These are phyloP conservation scores for Plutomurus gul DNA, from an alignment of 1,140 invertebrate species.

Conservation along the genomic window DNA sequence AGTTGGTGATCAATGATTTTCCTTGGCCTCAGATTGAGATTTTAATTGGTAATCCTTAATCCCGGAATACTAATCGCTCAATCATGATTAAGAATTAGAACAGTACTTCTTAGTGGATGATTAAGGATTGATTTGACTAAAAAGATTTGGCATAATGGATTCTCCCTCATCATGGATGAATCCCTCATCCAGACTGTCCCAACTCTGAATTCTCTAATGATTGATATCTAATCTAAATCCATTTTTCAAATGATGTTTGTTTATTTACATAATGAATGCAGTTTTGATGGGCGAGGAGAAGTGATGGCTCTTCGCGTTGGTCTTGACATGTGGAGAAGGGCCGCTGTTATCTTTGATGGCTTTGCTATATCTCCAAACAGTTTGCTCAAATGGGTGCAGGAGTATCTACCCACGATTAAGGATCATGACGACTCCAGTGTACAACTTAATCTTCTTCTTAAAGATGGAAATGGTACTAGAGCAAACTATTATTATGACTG, in stretches of 20 bases:
- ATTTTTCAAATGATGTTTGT: background rate
- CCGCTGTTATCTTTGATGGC: conserved; percentile 46
- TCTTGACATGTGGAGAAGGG: conserved; percentile 43
- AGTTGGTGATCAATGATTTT: no score
- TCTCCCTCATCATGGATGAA: no score
- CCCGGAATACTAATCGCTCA: no score
- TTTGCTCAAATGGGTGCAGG: conserved; percentile 37
- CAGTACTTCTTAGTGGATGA: no score
- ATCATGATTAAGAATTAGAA: no score
- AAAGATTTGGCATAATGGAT: no score
- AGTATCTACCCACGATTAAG: background rate
- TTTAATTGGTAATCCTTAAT: background rate
- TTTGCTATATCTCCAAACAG: conserved; percentile 30
- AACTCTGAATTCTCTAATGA: no score
- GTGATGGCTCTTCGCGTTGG: conserved; percentile 46
- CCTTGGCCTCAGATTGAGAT: no score
- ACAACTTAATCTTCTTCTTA: conserved; percentile 48
- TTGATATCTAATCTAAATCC: background rate
- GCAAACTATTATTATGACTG: background rate
- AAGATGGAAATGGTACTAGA: conserved; percentile 51
- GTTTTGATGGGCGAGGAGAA: conserved; percentile 50
- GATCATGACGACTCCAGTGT: background rate
- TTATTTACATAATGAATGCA: conserved; percentile 8
- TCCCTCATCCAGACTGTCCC: no score
- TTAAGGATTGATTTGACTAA: no score